Evolutionary conservation across 2,888 invertebrate species (phyloP).

Genomic region (Heliconius cydno): DNA sequence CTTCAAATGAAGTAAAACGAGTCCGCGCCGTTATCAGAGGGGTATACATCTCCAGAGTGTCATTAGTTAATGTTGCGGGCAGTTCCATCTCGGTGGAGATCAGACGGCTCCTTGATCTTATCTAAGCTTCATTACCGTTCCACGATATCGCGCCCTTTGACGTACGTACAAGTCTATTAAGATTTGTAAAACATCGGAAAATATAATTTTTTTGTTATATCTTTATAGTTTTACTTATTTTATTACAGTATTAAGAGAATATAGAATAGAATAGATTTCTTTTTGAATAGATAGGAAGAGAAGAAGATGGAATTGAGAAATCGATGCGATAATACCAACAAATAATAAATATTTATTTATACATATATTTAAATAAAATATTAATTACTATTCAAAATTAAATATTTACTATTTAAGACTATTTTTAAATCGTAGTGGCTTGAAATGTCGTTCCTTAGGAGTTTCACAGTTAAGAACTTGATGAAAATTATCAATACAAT

Average conservation of each 20-base stretch:
- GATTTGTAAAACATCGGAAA: constrained; percentile 14
- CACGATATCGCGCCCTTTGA: constrained; percentile 42
- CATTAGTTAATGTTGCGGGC: constrained; percentile 55
- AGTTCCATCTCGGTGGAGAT: constrained; percentile 62
- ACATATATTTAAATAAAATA: too few species aligned
- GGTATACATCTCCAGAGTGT: constrained; percentile 58
- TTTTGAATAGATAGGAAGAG: too few species aligned
- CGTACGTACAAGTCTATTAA: constrained; percentile 35
- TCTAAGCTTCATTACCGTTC: constrained; percentile 67
- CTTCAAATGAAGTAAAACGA: constrained; percentile 41
- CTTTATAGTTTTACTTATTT: not conserved
- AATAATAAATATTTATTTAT: too few species aligned
- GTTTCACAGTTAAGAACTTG: too few species aligned
- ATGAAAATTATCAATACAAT: too few species aligned
- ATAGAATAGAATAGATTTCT: not conserved
- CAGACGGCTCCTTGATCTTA: constrained; percentile 58
- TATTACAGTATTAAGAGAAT: not conserved
- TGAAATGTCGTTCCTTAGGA: too few species aligned
- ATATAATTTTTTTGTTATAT: not conserved
- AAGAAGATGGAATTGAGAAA: too few species aligned
- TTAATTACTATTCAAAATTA: too few species aligned
- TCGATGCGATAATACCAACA: too few species aligned
- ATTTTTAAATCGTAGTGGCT: too few species aligned
- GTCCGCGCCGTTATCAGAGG: constrained; percentile 54
- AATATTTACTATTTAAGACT: too few species aligned